Conservation (phyloP, 2,888 invertebrate genomes). For the Cheilosia pagana region DNA sequence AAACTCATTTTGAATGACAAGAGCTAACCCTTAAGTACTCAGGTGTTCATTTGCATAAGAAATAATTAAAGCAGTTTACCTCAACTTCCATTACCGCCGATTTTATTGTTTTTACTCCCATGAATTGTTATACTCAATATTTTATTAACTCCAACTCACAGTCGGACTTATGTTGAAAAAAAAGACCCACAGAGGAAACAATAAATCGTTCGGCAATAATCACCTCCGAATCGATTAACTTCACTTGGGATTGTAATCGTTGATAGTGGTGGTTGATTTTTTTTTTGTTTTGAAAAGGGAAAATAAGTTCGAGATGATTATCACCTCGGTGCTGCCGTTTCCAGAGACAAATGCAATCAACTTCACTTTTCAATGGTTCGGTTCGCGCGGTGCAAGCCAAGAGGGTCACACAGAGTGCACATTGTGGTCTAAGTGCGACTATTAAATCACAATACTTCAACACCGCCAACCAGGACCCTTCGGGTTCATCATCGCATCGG, state of each 20-base stretch:
- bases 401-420: slow-evolving; percentile 52
- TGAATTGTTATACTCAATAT: slow-evolving; percentile 10
- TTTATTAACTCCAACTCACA: background rate
- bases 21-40: background rate
- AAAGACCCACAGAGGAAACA: slow-evolving; percentile 47
- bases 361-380: slow-evolving; percentile 54
- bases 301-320: slow-evolving; percentile 53
- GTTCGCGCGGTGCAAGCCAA: slow-evolving; percentile 11
- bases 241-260: slow-evolving; percentile 56
- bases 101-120: slow-evolving; percentile 2
- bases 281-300: slow-evolving; percentile 31
- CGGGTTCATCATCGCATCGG: slow-evolving; percentile 50
- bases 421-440: slow-evolving; percentile 56
- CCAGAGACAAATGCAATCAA: slow-evolving; percentile 51
- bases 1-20: background rate
- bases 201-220: slow-evolving; percentile 64
- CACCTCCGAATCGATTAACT: slow-evolving; percentile 50
- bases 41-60: slow-evolving; percentile 61
- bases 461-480: slow-evolving; percentile 43
- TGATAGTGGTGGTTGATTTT: slow-evolving; percentile 11
- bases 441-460: slow-evolving; percentile 63
- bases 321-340: slow-evolving; percentile 48
- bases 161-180: slow-evolving; percentile 3
- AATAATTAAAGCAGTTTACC: slow-evolving; percentile 10
- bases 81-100: background rate